Base-by-base conservation (phyloP, 1,140 invertebrate species). In the Drosophila ambigua region DNA sequence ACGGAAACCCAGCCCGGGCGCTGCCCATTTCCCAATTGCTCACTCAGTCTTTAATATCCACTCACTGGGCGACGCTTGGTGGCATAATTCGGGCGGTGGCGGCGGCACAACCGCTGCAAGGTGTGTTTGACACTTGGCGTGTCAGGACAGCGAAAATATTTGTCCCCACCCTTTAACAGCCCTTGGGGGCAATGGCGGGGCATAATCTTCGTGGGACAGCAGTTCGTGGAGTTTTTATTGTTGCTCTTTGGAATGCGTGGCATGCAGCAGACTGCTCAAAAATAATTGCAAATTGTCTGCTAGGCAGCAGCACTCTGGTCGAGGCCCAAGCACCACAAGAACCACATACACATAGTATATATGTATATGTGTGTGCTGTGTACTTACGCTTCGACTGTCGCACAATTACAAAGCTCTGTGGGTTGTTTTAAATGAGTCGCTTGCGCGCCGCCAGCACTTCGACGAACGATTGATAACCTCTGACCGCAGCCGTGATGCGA, bases 111-210 rank as follows among this genome's bases (percentile, higher is more conserved):
- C 16, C 59, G 59, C 58, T 71, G 51, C 57, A 77, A 54, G 74
- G 74, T 77, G 74, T 77, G 65, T 77, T 71, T 59, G 65, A 71
- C 75, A 77, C 65, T 64, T 77, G 73, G 66, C 65, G 74, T 77
- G 73, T 62, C 55, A 26, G 49, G 45, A 31, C 43, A 65, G 50
- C 41, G 50, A 60, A 76, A 77, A 77, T 72, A 77, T 71, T 71
- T 20, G 58, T 69, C 45, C 45, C 15, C n/a, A 24, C 26, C 60
- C 35, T 13, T 39, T 13, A 43, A 24, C n/a, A 24, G 43, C 63
- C 44, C 49, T 31, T 68, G 43, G 28, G 28, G 23, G 16, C 43
- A 66, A n/a, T 23, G 13, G 4, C 9, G 16, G 35, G 45, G 60
- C 23, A 39, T 66, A 31, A 67, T 66, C 64, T 44, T 39, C 1